Conservation (phyloP, 1,140 invertebrate genomes). For the Drosophila erecta region DNA sequence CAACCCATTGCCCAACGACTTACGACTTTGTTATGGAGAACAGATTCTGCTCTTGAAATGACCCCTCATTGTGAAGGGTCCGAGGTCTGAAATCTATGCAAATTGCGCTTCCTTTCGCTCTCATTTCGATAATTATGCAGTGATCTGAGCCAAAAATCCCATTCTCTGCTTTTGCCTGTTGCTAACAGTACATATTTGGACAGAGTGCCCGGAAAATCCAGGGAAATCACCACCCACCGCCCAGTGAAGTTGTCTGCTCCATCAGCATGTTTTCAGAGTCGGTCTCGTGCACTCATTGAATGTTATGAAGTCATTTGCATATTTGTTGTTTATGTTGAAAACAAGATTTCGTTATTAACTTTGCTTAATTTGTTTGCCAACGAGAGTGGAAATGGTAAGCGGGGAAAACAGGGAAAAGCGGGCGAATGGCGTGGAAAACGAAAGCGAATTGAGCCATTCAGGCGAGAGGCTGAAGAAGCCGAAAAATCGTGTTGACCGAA, state of each 20-base stretch:
- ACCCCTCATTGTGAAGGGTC: slow-evolving; percentile 8
- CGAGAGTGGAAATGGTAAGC: slow-evolving; percentile 38
- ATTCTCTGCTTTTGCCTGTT: slow-evolving; percentile 11
- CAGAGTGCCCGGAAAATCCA: slow-evolving; percentile 7
- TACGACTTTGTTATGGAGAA: slow-evolving; percentile 29
- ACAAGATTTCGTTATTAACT: slow-evolving; percentile 83
- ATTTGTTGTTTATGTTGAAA: slow-evolving; percentile 81
- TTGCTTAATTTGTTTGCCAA: slow-evolving; percentile 80
- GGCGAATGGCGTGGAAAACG: neutral
- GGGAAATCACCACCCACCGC: neutral
- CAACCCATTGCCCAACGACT: slow-evolving; percentile 2
- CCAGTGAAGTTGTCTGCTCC: slow-evolving; percentile 31
- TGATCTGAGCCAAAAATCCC: slow-evolving; percentile 11
- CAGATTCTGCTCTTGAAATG: slow-evolving; percentile 11
- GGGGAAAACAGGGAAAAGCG: too few relatives aligned
- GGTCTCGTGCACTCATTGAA: slow-evolving; percentile 45
- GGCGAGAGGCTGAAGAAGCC: slow-evolving; percentile 15
- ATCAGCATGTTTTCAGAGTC: slow-evolving; percentile 57
- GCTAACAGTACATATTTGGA: slow-evolving; percentile 20
- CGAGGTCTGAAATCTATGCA: slow-evolving; percentile 24
- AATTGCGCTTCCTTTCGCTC: slow-evolving; percentile 41
- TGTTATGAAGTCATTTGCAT: slow-evolving; percentile 80
- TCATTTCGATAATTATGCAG: slow-evolving; percentile 50
- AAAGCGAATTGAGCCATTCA: slow-evolving; percentile 57
- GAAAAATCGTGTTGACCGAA: slow-evolving; percentile 69